phyloP scores from a whole-genome alignment of 2,797 vertebrate species.

The Sebastes minor region DNA sequence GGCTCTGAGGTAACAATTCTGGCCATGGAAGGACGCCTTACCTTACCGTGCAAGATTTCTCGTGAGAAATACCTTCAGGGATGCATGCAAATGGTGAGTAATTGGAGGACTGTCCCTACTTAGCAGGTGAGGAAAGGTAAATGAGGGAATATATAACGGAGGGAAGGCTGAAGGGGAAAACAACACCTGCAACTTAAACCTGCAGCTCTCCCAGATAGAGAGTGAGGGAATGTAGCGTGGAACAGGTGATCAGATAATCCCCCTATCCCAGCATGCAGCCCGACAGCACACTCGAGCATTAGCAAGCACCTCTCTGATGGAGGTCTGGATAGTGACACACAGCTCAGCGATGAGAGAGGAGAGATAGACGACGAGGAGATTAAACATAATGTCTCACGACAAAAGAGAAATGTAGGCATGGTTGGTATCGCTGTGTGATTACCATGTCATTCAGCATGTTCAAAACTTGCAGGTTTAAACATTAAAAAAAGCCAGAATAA shows the following conservation, averaged over 20 bases:
- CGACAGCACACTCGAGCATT: constrained; percentile 46
- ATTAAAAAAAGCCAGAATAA: neutral
- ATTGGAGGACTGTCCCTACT: constrained; percentile 17
- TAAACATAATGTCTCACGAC: constrained; percentile 34
- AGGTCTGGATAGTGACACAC: constrained; percentile 59
- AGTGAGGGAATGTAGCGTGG: constrained; percentile 45
- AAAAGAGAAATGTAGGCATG: constrained; percentile 15
- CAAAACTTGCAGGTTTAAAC: neutral
- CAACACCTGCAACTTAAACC: constrained; percentile 48
- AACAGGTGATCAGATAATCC: constrained; percentile 77
- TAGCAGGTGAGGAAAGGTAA: constrained; percentile 43
- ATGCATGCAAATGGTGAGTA: constrained; percentile 33
- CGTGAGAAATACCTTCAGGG: constrained; percentile 67
- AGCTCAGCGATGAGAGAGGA: constrained; percentile 27
- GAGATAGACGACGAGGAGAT: constrained; percentile 32
- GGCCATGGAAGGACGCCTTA: constrained; percentile 9
- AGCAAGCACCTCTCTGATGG: constrained; percentile 59
- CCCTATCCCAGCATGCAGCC: constrained; percentile 57
- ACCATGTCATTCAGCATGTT: neutral
- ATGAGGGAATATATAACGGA: constrained; percentile 14
- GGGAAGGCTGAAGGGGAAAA: constrained; percentile 18
- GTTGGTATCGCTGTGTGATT: neutral
- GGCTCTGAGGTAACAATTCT: constrained; percentile 35
- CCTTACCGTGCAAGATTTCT: constrained; percentile 36
- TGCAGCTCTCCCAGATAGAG: constrained; percentile 37